A percentile compares a stretch with the other conserved stretches of the same genome.
These are phyloP conservation scores for Colinus virginianus DNA, from an alignment of 2,113 vertebrate species.

Conservation along the genomic window DNA sequence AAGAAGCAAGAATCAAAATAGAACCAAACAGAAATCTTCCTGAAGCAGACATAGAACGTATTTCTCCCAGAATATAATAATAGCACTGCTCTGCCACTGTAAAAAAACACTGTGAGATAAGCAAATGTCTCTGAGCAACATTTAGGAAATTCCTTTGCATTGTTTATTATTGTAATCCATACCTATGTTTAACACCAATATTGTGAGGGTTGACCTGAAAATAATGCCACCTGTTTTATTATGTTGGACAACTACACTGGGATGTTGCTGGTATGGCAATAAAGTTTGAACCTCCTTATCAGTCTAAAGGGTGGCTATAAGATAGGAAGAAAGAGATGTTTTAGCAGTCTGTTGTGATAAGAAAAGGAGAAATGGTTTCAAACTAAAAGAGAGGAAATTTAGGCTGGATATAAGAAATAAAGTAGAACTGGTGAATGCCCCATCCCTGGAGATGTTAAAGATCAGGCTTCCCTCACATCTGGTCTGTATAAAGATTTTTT, in stretches of 20 bases:
- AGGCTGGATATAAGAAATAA: no score
- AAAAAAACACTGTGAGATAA: constrained; percentile 1
- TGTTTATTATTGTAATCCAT: neutral
- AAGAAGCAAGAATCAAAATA: neutral
- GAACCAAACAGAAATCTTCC: neutral
- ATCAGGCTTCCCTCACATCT: neutral
- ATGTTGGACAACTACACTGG: no score
- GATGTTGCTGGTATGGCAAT: no score
- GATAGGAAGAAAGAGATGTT: no score
- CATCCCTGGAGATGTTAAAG: no score
- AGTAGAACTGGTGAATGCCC: no score
- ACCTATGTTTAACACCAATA: neutral
- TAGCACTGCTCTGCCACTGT: neutral
- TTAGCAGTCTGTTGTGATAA: no score
- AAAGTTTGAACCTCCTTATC: no score
- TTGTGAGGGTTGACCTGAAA: neutral
- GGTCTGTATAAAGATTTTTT: neutral
- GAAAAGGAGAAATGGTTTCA: no score
- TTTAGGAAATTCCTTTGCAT: neutral
- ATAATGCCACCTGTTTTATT: no score
- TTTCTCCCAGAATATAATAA: constrained; percentile 19
- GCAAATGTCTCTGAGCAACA: neutral
- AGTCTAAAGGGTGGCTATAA: no score
- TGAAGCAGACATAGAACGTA: neutral
- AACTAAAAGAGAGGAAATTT: no score